A percentile compares a stretch with the other conserved stretches of the same genome.
These are phyloP conservation scores for Eucera pruinosa DNA, from an alignment of 2,888 invertebrate species.

Conservation along the genomic window DNA sequence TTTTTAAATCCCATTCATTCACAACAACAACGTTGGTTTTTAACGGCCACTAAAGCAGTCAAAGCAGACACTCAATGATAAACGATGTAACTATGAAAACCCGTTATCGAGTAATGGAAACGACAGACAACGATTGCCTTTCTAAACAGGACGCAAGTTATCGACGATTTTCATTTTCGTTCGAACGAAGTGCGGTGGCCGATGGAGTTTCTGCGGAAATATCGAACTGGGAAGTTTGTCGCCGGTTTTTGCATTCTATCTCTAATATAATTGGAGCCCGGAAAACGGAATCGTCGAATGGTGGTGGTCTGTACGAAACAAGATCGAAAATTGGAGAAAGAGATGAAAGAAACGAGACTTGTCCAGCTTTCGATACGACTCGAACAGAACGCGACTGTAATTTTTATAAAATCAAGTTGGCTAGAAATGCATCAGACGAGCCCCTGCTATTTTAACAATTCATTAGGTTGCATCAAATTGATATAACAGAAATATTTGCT, in stretches of 20 bases:
- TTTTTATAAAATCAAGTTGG: conserved; percentile 13
- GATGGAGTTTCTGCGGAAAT: conserved; percentile 21
- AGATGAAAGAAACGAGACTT: conserved; percentile 8
- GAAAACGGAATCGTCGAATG: conserved; percentile 21
- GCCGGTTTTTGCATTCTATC: conserved; percentile 27
- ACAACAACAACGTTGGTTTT: too few species aligned
- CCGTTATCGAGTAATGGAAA: conserved; percentile 12
- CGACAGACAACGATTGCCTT: background rate
- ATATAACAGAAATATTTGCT: conserved; percentile 6
- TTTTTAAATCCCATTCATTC: too few species aligned
- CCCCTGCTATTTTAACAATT: conserved; percentile 8
- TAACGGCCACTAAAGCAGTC: too few species aligned
- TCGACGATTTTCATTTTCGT: conserved; percentile 36
- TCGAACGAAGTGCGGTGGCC: conserved; percentile 14
- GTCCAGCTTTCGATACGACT: conserved; percentile 1
- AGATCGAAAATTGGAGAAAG: conserved; percentile 42
- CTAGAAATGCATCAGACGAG: background rate
- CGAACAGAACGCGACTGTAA: conserved; percentile 4
- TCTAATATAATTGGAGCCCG: conserved; percentile 31
- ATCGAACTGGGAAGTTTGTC: conserved; percentile 25
- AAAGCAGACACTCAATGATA: too few species aligned
- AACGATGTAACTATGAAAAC: background rate
- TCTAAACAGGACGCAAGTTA: conserved; percentile 23
- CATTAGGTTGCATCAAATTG: background rate
- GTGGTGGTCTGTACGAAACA: conserved; percentile 12